Percentiles rank a stretch among this genome's conserved stretches.
phyloP scores from a whole-genome alignment of 92 coral and sea anemone species.

The Palythoa caribaeorum region DNA sequence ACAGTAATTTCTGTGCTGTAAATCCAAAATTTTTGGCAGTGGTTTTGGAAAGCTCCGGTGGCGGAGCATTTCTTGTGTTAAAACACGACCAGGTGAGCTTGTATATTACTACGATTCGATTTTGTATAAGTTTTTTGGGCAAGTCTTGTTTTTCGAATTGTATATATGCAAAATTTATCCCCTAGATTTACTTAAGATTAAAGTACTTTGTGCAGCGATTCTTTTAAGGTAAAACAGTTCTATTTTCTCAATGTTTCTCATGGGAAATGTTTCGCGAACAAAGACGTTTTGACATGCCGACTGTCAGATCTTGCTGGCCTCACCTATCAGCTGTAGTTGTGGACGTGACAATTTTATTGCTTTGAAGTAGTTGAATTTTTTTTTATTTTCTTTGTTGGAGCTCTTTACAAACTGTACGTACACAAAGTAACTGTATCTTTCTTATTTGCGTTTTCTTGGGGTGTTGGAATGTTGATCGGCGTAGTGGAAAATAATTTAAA shows the following conservation, averaged over 20 bases:
- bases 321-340: background rate
- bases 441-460: background rate
- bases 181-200: background rate
- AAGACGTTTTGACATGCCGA: background rate
- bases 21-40: conserved; percentile 99
- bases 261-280: background rate
- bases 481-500: background rate
- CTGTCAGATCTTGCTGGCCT: background rate
- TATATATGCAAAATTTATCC: background rate
- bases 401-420: background rate
- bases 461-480: background rate
- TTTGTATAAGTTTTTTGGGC: background rate
- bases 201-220: background rate
- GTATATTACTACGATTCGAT: background rate
- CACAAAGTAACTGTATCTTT: background rate
- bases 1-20: conserved; percentile 95
- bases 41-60: conserved; percentile 90
- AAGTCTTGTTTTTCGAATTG: background rate
- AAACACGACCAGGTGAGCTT: conserved; percentile 86
- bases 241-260: background rate
- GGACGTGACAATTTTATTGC: background rate
- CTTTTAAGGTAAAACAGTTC: background rate
- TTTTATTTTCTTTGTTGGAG: background rate
- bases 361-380: background rate
- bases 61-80: conserved; percentile 92